These are phyloP conservation scores for Phaonia tiefii DNA, from an alignment of 2,888 invertebrate species.

Conservation along the genomic window DNA sequence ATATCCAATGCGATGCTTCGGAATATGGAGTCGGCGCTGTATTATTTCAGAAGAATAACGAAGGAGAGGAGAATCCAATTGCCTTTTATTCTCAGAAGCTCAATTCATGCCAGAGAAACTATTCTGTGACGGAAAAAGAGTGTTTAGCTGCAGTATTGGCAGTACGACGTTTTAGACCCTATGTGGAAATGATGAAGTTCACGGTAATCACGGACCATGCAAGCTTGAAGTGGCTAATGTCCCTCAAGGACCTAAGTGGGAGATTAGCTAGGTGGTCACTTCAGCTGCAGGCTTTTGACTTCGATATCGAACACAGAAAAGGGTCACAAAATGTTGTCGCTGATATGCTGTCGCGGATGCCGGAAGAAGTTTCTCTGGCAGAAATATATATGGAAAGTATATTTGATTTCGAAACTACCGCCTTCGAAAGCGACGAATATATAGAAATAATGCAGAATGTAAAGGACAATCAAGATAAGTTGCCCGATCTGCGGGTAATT, in stretches of 20 bases:
- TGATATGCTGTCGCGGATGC: conserved; percentile 29
- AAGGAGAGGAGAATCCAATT: conserved; percentile 44
- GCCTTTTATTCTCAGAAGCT: conserved; percentile 58
- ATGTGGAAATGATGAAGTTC: conserved; percentile 48
- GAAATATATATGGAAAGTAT: background rate
- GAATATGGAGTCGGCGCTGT: conserved; percentile 47
- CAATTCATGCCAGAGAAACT: conserved; percentile 24
- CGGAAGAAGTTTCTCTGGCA: conserved; percentile 4
- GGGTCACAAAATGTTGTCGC: conserved; percentile 42
- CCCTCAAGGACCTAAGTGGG: conserved; percentile 65
- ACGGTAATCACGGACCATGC: conserved; percentile 32
- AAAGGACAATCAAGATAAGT: conserved; percentile 17
- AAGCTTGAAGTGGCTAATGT: conserved; percentile 39
- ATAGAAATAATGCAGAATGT: background rate
- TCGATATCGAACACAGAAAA: conserved; percentile 43
- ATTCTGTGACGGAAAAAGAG: conserved; percentile 56
- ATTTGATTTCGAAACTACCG: conserved; percentile 19
- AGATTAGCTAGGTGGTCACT: conserved; percentile 40
- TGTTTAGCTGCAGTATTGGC: conserved; percentile 51
- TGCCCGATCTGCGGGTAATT: conserved; percentile 65
- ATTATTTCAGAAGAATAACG: conserved; percentile 33
- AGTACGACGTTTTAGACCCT: conserved; percentile 35
- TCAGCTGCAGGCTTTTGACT: conserved; percentile 40
- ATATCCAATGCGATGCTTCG: conserved; percentile 6
- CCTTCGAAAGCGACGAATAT: conserved; percentile 42